Percentiles rank a stretch among this genome's conserved stretches.
Evolutionary conservation across 2,113 vertebrate species (phyloP).

Genomic region (Pachyramphus minor): DNA sequence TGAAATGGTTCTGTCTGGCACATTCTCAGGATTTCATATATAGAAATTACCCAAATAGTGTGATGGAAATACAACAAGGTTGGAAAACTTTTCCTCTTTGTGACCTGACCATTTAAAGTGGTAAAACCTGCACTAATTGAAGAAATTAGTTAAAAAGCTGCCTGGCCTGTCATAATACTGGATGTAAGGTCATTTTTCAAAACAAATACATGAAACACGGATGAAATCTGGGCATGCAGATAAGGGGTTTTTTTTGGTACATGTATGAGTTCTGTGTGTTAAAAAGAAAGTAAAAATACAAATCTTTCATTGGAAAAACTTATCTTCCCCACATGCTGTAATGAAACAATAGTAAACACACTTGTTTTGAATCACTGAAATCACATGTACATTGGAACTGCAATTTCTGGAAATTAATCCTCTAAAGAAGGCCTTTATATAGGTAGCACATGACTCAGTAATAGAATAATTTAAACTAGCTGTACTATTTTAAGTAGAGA

Average conservation of each 20-base stretch:
- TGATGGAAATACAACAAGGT: background rate
- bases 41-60: background rate
- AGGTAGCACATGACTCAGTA: background rate
- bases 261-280: background rate
- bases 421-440: background rate
- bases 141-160: background rate
- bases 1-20: background rate
- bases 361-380: background rate
- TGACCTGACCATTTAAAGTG: background rate
- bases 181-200: background rate
- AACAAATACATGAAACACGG: background rate
- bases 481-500: background rate
- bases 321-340: background rate
- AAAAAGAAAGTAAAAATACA: background rate
- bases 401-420: background rate
- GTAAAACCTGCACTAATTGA: background rate
- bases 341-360: background rate
- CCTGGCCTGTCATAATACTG: background rate
- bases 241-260: fast-evolving
- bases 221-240: background rate
- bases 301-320: background rate
- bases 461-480: background rate
- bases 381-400: background rate
- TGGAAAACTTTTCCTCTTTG: background rate
- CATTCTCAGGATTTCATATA: fast-evolving